Conservation (phyloP, 2,113 vertebrate species). For the Tylochromis polylepis region DNA sequence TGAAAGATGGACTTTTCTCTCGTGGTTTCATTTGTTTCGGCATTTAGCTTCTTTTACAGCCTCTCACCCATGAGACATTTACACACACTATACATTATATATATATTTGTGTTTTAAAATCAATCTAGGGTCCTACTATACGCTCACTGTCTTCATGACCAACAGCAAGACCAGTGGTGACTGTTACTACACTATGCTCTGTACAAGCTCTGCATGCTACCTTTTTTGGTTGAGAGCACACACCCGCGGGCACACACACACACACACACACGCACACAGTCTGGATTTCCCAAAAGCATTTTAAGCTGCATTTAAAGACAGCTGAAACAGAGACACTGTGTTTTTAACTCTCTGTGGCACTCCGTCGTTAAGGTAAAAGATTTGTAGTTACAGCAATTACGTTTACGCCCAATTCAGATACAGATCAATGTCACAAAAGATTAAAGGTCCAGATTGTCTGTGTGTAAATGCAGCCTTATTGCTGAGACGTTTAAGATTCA, state of each 20-base stretch:
- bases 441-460: not conserved
- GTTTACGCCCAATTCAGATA: not conserved
- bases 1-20: constrained; percentile 23
- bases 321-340: not conserved
- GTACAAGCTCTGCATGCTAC: constrained; percentile 25
- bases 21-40: constrained; percentile 6
- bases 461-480: constrained; percentile 9
- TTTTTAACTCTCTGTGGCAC: not conserved
- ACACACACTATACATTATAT: constrained; percentile 8
- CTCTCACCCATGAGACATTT: constrained; percentile 43
- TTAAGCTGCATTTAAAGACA: not conserved
- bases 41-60: constrained; percentile 21
- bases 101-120: constrained; percentile 17
- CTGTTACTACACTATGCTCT: constrained; percentile 5
- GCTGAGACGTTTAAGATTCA: constrained; percentile 1
- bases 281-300: constrained; percentile 24
- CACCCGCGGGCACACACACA: not conserved
- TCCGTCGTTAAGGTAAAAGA: not conserved
- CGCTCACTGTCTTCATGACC: not conserved
- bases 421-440: not conserved
- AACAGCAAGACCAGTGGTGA: constrained; percentile 16
- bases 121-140: constrained; percentile 14
- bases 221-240: constrained; percentile 31
- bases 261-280: not conserved
- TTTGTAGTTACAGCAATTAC: not conserved